Evolutionary conservation across 35 echinoderm and acorn worm species (phyloP).

Genomic region (Apostichopus californicus): DNA sequence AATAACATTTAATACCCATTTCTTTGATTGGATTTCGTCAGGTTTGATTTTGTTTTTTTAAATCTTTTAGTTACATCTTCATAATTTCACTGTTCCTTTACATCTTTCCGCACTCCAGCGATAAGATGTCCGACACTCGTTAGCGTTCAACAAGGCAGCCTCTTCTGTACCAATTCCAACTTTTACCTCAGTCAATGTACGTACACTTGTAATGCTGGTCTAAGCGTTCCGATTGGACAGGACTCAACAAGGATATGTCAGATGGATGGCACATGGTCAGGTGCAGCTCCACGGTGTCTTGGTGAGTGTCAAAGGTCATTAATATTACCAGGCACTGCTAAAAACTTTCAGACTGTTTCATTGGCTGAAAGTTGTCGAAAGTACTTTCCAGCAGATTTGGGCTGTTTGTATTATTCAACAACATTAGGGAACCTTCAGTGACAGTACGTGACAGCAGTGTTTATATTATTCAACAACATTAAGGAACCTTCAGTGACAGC

Average conservation of each 20-base stretch:
- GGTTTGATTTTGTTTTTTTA: not conserved
- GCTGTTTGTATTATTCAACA: no score
- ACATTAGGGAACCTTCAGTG: no score
- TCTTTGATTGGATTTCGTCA: not conserved
- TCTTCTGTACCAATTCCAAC: not conserved
- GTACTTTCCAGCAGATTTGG: no score
- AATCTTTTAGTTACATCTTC: not conserved
- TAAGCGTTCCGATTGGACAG: not conserved
- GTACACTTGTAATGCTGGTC: constrained; percentile 8
- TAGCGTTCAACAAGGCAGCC: not conserved
- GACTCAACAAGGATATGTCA: not conserved
- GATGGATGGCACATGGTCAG: not conserved
- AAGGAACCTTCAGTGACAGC: no score
- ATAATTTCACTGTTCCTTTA: no score
- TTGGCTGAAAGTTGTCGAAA: no score
- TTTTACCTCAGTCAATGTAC: constrained; percentile 4
- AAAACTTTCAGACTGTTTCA: no score
- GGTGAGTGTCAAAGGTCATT: not conserved
- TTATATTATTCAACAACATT: no score
- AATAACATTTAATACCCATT: not conserved
- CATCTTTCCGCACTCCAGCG: not conserved
- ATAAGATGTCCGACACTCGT: constrained; percentile 11
- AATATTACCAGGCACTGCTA: no score
- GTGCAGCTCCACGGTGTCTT: not conserved
- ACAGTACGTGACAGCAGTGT: no score